Conservation (phyloP, 2,888 invertebrate genomes). For the Lacanobia oleracea region DNA sequence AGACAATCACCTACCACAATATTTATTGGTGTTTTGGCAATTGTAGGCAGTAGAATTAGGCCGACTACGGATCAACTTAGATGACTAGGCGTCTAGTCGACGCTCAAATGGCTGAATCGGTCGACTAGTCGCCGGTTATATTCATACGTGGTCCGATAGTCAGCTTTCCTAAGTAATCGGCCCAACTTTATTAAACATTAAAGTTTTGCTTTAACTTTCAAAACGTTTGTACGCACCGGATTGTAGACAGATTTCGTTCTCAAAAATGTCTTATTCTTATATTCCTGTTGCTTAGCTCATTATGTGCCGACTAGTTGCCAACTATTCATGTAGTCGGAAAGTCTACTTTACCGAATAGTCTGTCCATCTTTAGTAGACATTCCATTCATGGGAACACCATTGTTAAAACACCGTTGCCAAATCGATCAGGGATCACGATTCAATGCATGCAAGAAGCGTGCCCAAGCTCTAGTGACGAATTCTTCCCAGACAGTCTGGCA, state of each 20-base stretch:
- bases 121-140: neutral
- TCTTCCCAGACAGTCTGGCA: conserved; percentile 30
- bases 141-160: neutral
- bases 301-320: neutral
- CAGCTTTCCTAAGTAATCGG: neutral
- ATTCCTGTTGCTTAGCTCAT: neutral
- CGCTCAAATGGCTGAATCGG: neutral
- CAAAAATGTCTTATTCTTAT: neutral
- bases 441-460: conserved; percentile 16
- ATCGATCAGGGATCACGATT: conserved; percentile 20
- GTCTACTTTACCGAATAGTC: neutral
- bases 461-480: conserved; percentile 4
- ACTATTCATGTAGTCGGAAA: neutral
- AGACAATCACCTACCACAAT: neutral
- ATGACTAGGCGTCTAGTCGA: neutral
- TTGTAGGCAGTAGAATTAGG: neutral
- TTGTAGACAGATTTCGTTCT: neutral
- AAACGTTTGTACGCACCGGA: neutral
- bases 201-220: too few species aligned
- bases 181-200: neutral
- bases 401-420: conserved; percentile 23
- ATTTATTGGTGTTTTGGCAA: conserved; percentile 10
- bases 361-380: neutral
- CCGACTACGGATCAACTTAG: neutral
- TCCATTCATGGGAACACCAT: conserved; percentile 8